Conservation (phyloP, 2,797 vertebrate species). For the Podarcis lilfordi region DNA sequence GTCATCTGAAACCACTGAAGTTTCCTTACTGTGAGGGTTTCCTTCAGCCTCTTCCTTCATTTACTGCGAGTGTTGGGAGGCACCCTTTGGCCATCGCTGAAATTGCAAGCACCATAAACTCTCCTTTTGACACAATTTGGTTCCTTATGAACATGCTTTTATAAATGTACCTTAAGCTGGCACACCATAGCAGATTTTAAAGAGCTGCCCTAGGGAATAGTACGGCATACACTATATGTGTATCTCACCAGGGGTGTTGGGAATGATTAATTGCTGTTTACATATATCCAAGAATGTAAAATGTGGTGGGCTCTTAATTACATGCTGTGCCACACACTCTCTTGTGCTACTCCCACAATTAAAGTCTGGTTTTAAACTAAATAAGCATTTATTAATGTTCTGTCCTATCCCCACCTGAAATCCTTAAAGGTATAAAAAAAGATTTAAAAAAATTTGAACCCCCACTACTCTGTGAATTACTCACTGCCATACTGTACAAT, state of each 20-base stretch:
- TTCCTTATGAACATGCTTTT: not conserved
- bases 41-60: constrained; percentile 3
- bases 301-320: not conserved
- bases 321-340: accelerated
- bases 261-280: constrained; percentile 26
- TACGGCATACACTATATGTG: not conserved
- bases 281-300: not conserved
- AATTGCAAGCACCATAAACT: constrained; percentile 47
- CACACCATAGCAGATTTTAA: not conserved
- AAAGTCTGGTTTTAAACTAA: constrained; percentile 2
- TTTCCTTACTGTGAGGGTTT: not conserved
- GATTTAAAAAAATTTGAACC: no score
- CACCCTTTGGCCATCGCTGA: constrained; percentile 47
- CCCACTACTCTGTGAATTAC: not conserved
- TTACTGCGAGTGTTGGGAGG: constrained; percentile 50
- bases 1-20: not conserved
- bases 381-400: not conserved
- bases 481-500: constrained; percentile 1
- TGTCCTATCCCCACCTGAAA: constrained; percentile 8
- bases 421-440: not conserved
- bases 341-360: not conserved
- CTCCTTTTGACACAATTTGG: accelerated
- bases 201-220: not conserved
- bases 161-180: not conserved
- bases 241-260: not conserved